phyloP scores from a whole-genome alignment of 2,113 vertebrate genomes.

The Bungarus multicinctus region DNA sequence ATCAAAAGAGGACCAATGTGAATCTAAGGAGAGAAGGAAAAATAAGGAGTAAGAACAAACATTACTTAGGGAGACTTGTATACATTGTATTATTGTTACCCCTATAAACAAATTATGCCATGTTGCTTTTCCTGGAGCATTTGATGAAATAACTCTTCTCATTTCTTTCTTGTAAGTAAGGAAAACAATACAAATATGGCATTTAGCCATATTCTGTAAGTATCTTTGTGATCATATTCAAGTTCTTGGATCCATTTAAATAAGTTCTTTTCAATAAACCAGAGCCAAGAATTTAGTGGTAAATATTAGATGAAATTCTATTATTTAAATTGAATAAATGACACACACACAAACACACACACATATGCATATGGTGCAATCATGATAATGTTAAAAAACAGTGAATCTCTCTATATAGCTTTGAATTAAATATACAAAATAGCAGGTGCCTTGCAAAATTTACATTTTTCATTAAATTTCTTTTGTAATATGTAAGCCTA shows the following conservation, averaged over 20 bases:
- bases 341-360: too few relatives aligned
- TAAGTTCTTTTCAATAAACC: neutral
- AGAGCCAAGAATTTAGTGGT: neutral
- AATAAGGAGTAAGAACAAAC: neutral
- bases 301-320: neutral
- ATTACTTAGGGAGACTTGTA: neutral
- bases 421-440: conserved; percentile 30
- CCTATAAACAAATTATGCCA: neutral
- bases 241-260: neutral
- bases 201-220: neutral
- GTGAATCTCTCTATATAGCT: neutral
- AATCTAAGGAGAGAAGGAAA: neutral
- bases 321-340: neutral
- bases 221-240: neutral
- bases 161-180: neutral
- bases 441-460: neutral
- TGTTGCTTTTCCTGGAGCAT: neutral
- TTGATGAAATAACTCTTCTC: neutral
- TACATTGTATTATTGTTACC: neutral
- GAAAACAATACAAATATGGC: neutral
- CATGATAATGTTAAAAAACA: conserved; percentile 12
- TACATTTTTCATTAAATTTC: conserved; percentile 29
- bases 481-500: conserved; percentile 20
- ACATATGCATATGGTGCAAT: neutral
- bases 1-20: neutral